Evolutionary conservation across 2,888 invertebrate genomes (phyloP).

Genomic region (Drosophila neonasuta): DNA sequence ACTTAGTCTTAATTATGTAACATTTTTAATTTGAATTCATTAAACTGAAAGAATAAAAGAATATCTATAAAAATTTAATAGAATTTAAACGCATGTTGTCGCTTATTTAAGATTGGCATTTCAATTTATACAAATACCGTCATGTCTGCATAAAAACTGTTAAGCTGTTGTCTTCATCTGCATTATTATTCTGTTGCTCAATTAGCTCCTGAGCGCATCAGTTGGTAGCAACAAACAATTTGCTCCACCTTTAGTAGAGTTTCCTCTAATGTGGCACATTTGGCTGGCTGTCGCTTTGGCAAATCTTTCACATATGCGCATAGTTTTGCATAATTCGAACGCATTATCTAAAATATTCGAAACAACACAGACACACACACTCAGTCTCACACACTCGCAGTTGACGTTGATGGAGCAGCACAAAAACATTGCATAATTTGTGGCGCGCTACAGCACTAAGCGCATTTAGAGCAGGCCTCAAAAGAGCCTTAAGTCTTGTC

Average conservation of each 20-base stretch:
- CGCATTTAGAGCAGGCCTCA: slow-evolving; percentile 56
- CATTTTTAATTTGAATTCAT: too few species aligned
- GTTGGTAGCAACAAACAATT: slow-evolving; percentile 9
- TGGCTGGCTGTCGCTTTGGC: slow-evolving; percentile 19
- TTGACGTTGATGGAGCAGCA: neutral
- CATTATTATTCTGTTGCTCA: neutral
- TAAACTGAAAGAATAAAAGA: too few species aligned
- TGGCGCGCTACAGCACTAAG: slow-evolving; percentile 36
- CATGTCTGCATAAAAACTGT: neutral
- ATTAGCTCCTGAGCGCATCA: slow-evolving; percentile 6
- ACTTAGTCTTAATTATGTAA: too few species aligned
- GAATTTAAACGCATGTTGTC: too few species aligned
- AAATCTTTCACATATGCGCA: slow-evolving; percentile 51
- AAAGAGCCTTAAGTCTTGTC: slow-evolving; percentile 19
- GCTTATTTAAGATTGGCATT: neutral
- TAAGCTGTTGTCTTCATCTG: neutral
- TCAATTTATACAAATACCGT: neutral
- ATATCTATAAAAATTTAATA: too few species aligned
- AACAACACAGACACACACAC: neutral
- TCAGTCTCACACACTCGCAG: neutral
- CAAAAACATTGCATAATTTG: slow-evolving; percentile 63
- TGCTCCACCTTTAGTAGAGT: neutral
- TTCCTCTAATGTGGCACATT: slow-evolving; percentile 10
- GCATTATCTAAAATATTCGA: slow-evolving; percentile 46
- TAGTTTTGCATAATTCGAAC: slow-evolving; percentile 65